Evolutionary conservation across 64 coral and sea anemone species (phyloP), one percentile per base, ranked within the genome.

Genomic region (Trachythela sp.): DNA sequence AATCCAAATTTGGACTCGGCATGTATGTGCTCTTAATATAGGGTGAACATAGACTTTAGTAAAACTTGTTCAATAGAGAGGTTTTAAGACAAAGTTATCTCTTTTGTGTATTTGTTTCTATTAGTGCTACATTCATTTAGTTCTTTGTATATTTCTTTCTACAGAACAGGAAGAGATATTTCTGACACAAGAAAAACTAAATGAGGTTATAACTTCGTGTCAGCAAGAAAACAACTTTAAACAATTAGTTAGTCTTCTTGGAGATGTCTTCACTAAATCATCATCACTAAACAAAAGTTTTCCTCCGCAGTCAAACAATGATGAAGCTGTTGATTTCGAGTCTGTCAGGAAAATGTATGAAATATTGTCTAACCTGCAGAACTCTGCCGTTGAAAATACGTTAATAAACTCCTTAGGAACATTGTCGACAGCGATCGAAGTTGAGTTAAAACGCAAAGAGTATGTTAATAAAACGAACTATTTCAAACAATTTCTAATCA

Each of bases 221-320:
- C 83, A 89, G 59, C 32, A 89, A 43, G 86, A 86, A 58, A 89
- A 91, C 30, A 94, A 56, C 80, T 99, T 91, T 84, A 94, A 89
- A 48, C 84, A 90, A 70, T 94, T 99, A 87, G 93, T 99, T 9
- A 91, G 94, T 39, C 89, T 27, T 24, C 94, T 99, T 77, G 93
- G 96, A 13, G 84, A 91, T 70, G 91, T 99, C 9, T 99, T 99
- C 92, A 95, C 96, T 39, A 92, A 86, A 85, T 90, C 96, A 22
- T 86, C 94, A 34, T 99, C 91, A 36, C 83, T 99, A 14, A 95
- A 93, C 87, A 84, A 89, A 88, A 99, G 96, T 76, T 99, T 99
- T 88, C 71, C 93, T 22, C 49, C 92, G n/a, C 45, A 93, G 11
- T 70, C 40, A 13, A 75, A 75, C 27, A 86, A 84, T 17, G 48